phyloP scores from a whole-genome alignment of 2,797 vertebrate genomes.

The Paguma larvata region DNA sequence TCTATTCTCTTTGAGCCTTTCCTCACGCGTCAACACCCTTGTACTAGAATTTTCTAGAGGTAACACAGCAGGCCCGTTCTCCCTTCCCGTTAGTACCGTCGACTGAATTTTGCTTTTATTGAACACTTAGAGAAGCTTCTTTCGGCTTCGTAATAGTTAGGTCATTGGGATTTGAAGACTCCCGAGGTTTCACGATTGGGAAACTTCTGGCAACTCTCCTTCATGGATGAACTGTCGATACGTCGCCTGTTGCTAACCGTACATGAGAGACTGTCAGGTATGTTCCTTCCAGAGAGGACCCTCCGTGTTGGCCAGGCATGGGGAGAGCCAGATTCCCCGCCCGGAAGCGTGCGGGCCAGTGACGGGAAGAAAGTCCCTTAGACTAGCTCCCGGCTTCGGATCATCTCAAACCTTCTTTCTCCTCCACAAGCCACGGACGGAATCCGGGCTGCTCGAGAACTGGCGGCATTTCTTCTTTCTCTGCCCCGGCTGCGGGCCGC shows the following conservation, averaged over 20 bases:
- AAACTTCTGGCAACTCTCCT: background rate
- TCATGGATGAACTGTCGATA: background rate
- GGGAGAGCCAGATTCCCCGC: background rate
- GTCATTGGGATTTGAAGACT: background rate
- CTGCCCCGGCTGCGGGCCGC: background rate
- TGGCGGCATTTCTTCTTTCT: background rate
- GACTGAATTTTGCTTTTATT: background rate
- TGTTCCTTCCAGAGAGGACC: background rate
- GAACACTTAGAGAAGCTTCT: constrained; percentile 1
- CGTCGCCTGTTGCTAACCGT: background rate
- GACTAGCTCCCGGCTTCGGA: background rate
- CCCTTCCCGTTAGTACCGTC: background rate
- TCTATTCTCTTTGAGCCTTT: background rate
- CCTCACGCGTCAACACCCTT: background rate
- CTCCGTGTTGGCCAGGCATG: background rate
- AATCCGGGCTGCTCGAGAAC: constrained; percentile 8
- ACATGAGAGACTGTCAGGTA: background rate
- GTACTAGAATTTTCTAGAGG: background rate
- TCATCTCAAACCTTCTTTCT: background rate
- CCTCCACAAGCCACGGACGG: background rate
- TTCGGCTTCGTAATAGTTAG: background rate
- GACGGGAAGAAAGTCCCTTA: constrained; percentile 24
- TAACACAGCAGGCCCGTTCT: background rate
- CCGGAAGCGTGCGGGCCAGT: background rate
- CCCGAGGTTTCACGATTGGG: background rate